Evolutionary conservation across 2,888 invertebrate species (phyloP), one percentile per base, ranked within the genome.

Genomic region (Lypha dubia): DNA sequence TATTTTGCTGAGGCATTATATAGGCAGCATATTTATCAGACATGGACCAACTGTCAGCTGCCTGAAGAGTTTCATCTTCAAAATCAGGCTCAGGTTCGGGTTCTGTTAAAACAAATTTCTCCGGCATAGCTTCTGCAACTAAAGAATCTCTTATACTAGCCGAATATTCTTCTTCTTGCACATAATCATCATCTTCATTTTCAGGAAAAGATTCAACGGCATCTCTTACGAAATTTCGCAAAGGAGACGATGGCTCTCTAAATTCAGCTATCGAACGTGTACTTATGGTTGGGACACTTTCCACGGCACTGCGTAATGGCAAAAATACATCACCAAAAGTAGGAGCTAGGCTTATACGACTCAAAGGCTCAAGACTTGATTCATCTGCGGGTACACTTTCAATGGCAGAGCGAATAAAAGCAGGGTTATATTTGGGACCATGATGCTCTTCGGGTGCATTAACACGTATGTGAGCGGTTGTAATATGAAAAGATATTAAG

Each of bases 281-380:
- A 85, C 86, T 88, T 3, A 91, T 85, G 15, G 89, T 88, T 9
- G 96, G 96, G 79, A 95, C 92, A 88, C 94, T 95, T 92, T 97
- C 97, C 3, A 97, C 96, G 1, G 97, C 96, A 63, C 94, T 94
- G 81, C 97, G 93, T 80, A 97, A 93, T 0, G 97, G 97, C 67
- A 95, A 89, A 81, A 91, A 92, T 2, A 89, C 83, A 6, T 92
- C 91, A 0, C 92, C 92, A 79, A 90, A 91, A 3, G 88, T 87
- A 17, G 91, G 89, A 6, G 88, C 88, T 15, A 89, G 35, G 6
- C 90, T 90, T 53, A 88, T 88, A 41, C 90, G 89, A 68, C 88
- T 88, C 5, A 88, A 79, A 9, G 79, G 49, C 32, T 86, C 86
- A 15, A 41, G 86, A 28, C 3, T 5, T 73, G 44, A 51, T n/a